These are phyloP conservation scores for Hippasteria phrygiana DNA, from an alignment of 53 echinoderm and acorn worm species.

Conservation along the genomic window DNA sequence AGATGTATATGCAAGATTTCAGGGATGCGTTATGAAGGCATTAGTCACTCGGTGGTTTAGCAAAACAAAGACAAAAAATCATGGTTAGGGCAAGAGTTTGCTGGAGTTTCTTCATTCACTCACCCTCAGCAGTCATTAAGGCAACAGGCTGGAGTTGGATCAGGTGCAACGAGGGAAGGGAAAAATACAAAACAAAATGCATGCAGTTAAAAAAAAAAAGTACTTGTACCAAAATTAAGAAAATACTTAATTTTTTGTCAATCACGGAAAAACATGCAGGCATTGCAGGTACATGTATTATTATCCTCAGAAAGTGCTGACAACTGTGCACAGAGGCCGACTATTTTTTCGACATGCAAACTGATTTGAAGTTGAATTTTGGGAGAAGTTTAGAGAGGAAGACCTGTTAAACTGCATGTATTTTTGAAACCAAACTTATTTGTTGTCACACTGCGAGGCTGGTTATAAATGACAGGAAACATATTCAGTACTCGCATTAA, in stretches of 20 bases:
- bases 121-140: conserved; percentile 49
- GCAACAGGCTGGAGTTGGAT: conserved; percentile 45
- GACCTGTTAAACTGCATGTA: too few species aligned
- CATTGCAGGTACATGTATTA: background rate
- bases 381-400: background rate
- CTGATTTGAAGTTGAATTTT: background rate
- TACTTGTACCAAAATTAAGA: background rate
- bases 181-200: conserved; percentile 32
- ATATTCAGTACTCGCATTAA: too few species aligned
- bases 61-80: too few species aligned
- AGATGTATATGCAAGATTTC: too few species aligned
- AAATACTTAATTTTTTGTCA: too few species aligned
- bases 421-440: too few species aligned
- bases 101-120: conserved; percentile 18
- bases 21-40: too few species aligned
- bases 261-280: too few species aligned
- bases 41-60: too few species aligned
- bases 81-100: too few species aligned
- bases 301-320: background rate
- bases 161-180: background rate
- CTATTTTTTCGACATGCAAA: background rate
- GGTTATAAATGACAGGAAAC: too few species aligned
- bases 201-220: conserved; percentile 24
- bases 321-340: background rate
- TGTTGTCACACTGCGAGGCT: too few species aligned